These are phyloP conservation scores for Cydia pomonella DNA, from an alignment of 1,140 invertebrate species.

Conservation along the genomic window DNA sequence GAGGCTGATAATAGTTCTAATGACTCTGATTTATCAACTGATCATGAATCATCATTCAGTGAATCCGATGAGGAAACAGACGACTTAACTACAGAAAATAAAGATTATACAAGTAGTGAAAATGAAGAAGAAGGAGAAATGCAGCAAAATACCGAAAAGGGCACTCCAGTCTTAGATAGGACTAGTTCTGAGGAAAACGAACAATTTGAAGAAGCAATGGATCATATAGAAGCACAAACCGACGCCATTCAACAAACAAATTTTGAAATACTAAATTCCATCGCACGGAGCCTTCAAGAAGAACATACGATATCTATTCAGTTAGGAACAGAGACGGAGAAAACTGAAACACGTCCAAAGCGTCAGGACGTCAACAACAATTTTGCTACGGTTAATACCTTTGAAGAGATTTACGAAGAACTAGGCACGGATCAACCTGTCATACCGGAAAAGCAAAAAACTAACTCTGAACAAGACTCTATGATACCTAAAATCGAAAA, in stretches of 20 bases:
- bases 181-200: slow-evolving; percentile 79
- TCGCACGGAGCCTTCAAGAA: slow-evolving; percentile 68
- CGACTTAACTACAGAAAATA: slow-evolving; percentile 68
- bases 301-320: slow-evolving; percentile 57
- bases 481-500: background rate
- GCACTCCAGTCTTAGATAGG: slow-evolving; percentile 61
- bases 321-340: slow-evolving; percentile 37
- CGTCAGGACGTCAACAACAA: slow-evolving; percentile 66
- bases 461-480: background rate
- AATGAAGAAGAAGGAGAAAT: slow-evolving; percentile 47
- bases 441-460: background rate
- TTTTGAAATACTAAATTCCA: slow-evolving; percentile 69
- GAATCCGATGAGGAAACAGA: slow-evolving; percentile 64
- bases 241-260: slow-evolving; percentile 66
- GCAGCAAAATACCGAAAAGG: slow-evolving; percentile 41
- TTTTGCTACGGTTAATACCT: slow-evolving; percentile 59
- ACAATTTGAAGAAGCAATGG: slow-evolving; percentile 76
- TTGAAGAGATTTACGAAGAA: slow-evolving; percentile 75
- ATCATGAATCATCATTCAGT: slow-evolving; percentile 80
- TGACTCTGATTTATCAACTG: slow-evolving; percentile 73
- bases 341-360: slow-evolving; percentile 34
- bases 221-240: slow-evolving; percentile 68
- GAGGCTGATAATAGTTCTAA: slow-evolving; percentile 75
- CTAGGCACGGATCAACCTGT: slow-evolving; percentile 41
- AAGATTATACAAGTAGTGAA: slow-evolving; percentile 56